Evolutionary conservation across 1,140 invertebrate genomes (phyloP).

Genomic region (Paralvinella palmiformis): DNA sequence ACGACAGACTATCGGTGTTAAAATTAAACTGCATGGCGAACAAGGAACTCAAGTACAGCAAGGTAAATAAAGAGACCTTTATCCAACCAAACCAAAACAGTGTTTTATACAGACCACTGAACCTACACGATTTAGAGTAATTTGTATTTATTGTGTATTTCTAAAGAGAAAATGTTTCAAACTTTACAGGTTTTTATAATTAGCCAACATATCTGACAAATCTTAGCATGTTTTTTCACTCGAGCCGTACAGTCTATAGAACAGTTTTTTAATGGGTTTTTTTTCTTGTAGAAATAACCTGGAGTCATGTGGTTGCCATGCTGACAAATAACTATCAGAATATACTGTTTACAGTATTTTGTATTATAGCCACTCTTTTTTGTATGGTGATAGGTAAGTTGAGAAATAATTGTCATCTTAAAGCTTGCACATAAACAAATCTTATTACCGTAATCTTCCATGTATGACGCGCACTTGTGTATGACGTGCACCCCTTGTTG

Average conservation of each 20-base stretch:
- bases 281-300: constrained; percentile 10
- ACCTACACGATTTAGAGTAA: not conserved
- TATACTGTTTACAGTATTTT: constrained; percentile 29
- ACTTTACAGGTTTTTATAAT: not conserved
- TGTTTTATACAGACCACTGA: too few relatives aligned
- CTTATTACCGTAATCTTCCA: too few relatives aligned
- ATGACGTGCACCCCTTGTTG: too few relatives aligned
- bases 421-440: too few relatives aligned
- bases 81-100: too few relatives aligned
- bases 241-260: not conserved
- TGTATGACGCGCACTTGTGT: too few relatives aligned
- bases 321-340: constrained; percentile 35
- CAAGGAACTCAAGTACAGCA: constrained; percentile 24
- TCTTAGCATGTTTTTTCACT: not conserved
- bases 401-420: too few relatives aligned
- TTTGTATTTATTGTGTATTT: not conserved
- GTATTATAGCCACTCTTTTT: constrained; percentile 33
- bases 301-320: constrained; percentile 29
- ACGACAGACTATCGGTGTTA: constrained; percentile 34
- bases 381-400: constrained; percentile 36
- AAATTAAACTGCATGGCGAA: constrained; percentile 37
- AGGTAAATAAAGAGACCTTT: not conserved
- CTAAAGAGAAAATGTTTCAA: not conserved
- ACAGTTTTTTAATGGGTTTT: not conserved
- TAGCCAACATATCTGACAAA: not conserved